A percentile compares a stretch with the other conserved stretches of the same genome.
These are phyloP conservation scores for Cladopsammia gracilis DNA, from an alignment of 64 coral and sea anemone genomes.

Conservation along the genomic window DNA sequence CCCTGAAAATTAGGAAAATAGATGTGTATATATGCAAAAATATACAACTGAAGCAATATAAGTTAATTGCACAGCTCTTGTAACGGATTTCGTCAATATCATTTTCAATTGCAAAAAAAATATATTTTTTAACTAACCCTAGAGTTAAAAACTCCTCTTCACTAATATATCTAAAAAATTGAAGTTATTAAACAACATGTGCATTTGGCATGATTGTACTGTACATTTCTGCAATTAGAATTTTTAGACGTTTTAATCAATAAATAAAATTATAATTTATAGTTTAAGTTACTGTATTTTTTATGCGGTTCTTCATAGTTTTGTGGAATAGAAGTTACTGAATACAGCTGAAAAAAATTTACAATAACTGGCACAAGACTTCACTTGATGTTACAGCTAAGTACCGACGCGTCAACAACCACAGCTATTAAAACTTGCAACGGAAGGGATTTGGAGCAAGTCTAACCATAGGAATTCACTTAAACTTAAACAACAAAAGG, in stretches of 20 bases:
- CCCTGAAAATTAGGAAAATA: too few relatives aligned
- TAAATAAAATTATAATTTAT: too few relatives aligned
- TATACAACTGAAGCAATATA: not conserved
- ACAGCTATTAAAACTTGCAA: not conserved
- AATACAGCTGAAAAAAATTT: too few relatives aligned
- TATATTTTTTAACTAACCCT: not conserved
- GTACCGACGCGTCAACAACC: too few relatives aligned
- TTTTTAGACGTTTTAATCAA: too few relatives aligned
- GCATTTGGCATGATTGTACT: too few relatives aligned
- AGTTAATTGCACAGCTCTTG: not conserved
- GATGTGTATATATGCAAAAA: not conserved
- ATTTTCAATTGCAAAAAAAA: constrained; percentile 4
- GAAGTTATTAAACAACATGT: not conserved
- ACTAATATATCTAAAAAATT: not conserved
- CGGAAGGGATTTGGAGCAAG: not conserved
- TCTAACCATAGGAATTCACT: not conserved
- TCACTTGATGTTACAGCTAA: too few relatives aligned
- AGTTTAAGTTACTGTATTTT: too few relatives aligned
- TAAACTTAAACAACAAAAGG: not conserved
- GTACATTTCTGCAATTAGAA: too few relatives aligned
- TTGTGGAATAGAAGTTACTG: too few relatives aligned
- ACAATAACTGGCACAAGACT: too few relatives aligned
- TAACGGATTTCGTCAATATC: constrained; percentile 2
- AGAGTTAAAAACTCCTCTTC: not conserved
- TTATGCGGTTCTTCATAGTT: too few relatives aligned